Base-by-base conservation (phyloP, 2,797 vertebrate species). In the Nyctibius grandis region DNA sequence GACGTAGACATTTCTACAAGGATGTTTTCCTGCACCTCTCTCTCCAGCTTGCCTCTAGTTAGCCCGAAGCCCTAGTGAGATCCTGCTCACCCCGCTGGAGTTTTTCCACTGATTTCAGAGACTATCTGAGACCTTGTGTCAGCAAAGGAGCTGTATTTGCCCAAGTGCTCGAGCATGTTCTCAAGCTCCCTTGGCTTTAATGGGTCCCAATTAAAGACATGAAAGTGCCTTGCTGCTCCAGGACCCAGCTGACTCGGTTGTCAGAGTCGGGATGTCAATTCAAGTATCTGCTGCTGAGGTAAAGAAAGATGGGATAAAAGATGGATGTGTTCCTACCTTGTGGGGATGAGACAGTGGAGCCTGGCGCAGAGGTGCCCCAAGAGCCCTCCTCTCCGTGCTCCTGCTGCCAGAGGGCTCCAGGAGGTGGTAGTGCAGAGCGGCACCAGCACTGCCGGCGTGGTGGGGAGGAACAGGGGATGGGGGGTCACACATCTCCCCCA, bases 371-470 rank as follows among this genome's bases (percentile, higher is more conserved):
- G 33, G 4, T 45, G 57, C 5, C 28, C 54, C 34, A 10, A 47
- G 44, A 75, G 11, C 22, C 51, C 23, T 69, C 28, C 42, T 57
- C 12, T 74, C 76, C 40, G 1, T 6, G 25, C 40, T 61, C 15
- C 33, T 47, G 59, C 44, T 21, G 36, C 65, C 9, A 18, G 47
- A 45, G 16, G 9, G 57, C 33, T 64, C 48, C 64, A 23, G 54
- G 16, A 77, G 26, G n/a, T 31, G n/a, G 15, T 38, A 14, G 59
- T 4, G 47, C 51, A n/a, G 51, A n/a, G 51, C 0, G 1, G 53
- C 79, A 25, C 26, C 51, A 18, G n/a, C 5, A 0, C 2, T 0
- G 5, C 16, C 2, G 2, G 12, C 0, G 0, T 0, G 15, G 21
- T 44, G 53, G 47, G 67, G 64, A 85, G 60, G 42, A 68, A 18